Percentiles rank a stretch among this genome's conserved stretches.
These are phyloP conservation scores for Pocillopora verrucosa DNA, from an alignment of 64 coral and sea anemone species.

Conservation along the genomic window DNA sequence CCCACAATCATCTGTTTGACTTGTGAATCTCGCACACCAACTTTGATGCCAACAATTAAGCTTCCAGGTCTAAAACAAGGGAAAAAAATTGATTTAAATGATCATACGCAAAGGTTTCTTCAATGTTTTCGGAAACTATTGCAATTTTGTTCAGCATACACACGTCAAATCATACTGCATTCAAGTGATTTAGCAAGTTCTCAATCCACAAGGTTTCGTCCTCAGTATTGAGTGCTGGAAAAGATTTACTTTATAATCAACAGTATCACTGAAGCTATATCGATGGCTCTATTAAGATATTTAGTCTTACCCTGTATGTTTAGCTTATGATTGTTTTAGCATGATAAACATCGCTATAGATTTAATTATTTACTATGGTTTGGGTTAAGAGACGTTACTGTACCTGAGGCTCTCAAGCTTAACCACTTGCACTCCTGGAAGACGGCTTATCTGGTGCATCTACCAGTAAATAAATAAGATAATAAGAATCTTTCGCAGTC, in stretches of 20 bases:
- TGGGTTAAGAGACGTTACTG: too few species aligned
- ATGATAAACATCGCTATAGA: not conserved
- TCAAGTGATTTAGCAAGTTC: too few species aligned
- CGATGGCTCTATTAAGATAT: too few species aligned
- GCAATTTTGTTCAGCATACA: not conserved
- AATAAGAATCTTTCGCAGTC: not conserved
- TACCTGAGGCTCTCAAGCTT: conserved; percentile 26
- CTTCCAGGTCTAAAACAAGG: conserved; percentile 37
- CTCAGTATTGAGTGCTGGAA: too few species aligned
- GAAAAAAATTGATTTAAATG: not conserved
- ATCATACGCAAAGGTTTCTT: not conserved
- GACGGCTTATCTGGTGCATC: not conserved
- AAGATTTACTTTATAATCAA: too few species aligned
- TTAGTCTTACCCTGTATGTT: too few species aligned
- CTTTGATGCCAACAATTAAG: conserved; percentile 28
- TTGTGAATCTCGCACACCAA: conserved; percentile 30
- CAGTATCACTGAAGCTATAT: too few species aligned
- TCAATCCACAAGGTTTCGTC: too few species aligned
- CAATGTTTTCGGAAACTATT: not conserved
- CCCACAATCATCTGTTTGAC: not conserved
- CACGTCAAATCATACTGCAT: too few species aligned
- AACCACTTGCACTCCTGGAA: conserved; percentile 29
- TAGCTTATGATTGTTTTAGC: too few species aligned
- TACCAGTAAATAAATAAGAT: not conserved
- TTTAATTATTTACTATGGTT: not conserved